A percentile compares a stretch with the other conserved stretches of the same genome.
Evolutionary conservation across 1,140 invertebrate genomes (phyloP).

Genomic region (Macrobrachium nipponense): DNA sequence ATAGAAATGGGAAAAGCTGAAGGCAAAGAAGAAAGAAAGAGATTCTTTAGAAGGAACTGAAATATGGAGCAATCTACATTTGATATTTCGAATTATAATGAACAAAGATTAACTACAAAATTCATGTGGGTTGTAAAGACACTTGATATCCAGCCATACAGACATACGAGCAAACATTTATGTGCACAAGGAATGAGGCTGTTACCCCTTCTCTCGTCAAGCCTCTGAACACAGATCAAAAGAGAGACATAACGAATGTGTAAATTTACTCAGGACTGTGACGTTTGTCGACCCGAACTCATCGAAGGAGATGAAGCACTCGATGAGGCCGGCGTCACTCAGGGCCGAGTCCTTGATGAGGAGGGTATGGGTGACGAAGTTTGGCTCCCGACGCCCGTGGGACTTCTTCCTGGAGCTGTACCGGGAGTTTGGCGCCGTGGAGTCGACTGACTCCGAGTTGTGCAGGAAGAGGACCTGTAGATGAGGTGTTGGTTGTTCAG

Average conservation of each 20-base stretch:
- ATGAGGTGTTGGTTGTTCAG: background rate
- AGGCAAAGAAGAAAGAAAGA: too few relatives aligned
- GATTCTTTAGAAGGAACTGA: too few relatives aligned
- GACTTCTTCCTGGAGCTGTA: background rate
- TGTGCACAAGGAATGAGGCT: too few relatives aligned
- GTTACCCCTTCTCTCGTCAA: background rate
- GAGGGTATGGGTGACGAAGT: background rate
- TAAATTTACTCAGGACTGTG: constrained; percentile 17
- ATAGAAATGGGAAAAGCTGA: too few relatives aligned
- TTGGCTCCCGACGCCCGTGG: background rate
- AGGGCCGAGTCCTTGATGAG: background rate
- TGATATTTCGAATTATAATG: too few relatives aligned
- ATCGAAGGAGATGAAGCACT: constrained; percentile 29
- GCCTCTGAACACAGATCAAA: background rate
- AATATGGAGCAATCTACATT: too few relatives aligned
- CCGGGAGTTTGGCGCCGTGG: background rate
- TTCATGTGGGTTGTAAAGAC: too few relatives aligned
- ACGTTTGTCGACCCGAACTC: constrained; percentile 16
- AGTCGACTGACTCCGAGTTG: constrained; percentile 30
- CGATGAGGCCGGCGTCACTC: constrained; percentile 11
- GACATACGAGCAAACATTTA: too few relatives aligned
- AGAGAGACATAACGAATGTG: too few relatives aligned
- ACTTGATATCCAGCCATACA: too few relatives aligned
- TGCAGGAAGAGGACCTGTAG: constrained; percentile 40
- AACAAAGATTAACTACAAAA: too few relatives aligned